phyloP scores from a whole-genome alignment of 2,888 invertebrate genomes.

The Endotricha flammealis region DNA sequence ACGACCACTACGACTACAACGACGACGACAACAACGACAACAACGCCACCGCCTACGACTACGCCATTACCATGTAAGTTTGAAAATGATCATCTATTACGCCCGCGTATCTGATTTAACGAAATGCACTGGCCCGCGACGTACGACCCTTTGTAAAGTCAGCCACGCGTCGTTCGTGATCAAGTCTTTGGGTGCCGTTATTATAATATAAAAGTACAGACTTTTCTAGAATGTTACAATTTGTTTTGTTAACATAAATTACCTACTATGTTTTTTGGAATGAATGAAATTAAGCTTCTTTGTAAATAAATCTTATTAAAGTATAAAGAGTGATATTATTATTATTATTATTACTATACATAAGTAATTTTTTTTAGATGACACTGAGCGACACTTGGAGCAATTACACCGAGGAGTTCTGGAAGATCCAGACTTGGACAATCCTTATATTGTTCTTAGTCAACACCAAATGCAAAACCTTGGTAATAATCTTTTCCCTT shows the following conservation, averaged over 20 bases:
- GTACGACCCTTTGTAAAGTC: no score
- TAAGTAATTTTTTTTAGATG: slow-evolving; percentile 46
- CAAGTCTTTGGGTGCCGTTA: no score
- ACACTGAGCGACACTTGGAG: slow-evolving; percentile 54
- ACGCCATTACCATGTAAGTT: slow-evolving; percentile 50
- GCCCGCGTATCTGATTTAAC: no score
- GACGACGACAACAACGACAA: slow-evolving; percentile 53
- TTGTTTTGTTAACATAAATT: slow-evolving; percentile 5
- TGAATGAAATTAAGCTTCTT: no score
- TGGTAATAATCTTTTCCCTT: slow-evolving; percentile 33
- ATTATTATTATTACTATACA: no score
- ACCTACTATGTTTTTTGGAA: not conserved
- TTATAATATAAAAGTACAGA: no score
- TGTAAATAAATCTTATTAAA: no score
- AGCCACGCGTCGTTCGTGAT: no score
- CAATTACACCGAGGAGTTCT: slow-evolving; percentile 60
- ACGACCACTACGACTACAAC: slow-evolving; percentile 53
- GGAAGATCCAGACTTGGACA: slow-evolving; percentile 50
- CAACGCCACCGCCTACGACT: slow-evolving; percentile 46
- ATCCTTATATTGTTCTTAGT: slow-evolving; percentile 64
- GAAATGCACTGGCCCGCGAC: no score
- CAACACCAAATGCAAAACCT: slow-evolving; percentile 73
- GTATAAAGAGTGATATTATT: no score
- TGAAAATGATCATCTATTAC: no score
- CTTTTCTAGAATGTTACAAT: no score